Evolutionary conservation across 2,113 vertebrate genomes (phyloP).

Genomic region (Sarotherodon lohbergeri): DNA sequence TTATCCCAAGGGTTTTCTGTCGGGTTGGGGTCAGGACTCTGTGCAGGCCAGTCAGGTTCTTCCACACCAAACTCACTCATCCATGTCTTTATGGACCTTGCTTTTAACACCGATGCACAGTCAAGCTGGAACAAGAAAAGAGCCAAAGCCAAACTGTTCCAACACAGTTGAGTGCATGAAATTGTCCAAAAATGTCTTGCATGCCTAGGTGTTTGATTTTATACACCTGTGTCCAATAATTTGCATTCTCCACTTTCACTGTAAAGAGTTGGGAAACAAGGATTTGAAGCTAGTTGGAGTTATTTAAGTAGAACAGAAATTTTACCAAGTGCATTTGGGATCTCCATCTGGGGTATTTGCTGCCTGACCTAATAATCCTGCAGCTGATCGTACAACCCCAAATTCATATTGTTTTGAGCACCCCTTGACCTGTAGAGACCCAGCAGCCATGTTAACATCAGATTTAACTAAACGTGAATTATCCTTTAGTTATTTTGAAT

Average conservation of each 20-base stretch:
- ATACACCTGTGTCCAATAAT: neutral
- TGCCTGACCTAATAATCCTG: neutral
- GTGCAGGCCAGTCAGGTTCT: neutral
- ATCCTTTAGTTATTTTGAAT: neutral
- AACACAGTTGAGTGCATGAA: neutral
- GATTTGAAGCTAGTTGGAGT: neutral
- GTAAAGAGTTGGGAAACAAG: neutral
- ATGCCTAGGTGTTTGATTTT: neutral
- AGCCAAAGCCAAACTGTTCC: neutral
- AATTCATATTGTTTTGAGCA: neutral
- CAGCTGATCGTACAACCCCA: neutral
- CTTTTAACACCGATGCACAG: neutral
- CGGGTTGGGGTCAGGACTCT: neutral
- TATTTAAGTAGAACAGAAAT: neutral
- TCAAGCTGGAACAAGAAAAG: neutral
- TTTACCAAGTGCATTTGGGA: neutral
- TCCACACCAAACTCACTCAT: neutral
- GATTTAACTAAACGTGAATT: neutral
- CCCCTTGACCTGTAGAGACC: neutral
- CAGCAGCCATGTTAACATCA: neutral
- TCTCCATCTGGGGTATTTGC: neutral
- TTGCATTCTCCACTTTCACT: neutral
- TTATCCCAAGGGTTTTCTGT: accelerated
- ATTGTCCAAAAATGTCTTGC: neutral
- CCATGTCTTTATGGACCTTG: neutral